Evolutionary conservation across 2,113 vertebrate genomes (phyloP), one percentile per base, ranked within the genome.

Genomic region (Orientallactaga bullata): DNA sequence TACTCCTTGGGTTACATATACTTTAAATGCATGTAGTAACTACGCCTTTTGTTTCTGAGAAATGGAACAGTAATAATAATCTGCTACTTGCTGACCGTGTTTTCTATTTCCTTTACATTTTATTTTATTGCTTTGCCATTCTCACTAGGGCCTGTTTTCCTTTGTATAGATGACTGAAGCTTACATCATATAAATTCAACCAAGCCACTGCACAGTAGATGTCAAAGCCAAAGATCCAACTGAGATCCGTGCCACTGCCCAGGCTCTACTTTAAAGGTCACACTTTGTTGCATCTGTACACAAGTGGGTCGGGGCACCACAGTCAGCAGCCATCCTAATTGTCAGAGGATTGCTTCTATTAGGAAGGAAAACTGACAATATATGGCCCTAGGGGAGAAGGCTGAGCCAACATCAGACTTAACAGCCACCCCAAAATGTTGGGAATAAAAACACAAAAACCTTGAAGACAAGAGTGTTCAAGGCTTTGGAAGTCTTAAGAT

Each of bases 401-500:
- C 23, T 66, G 89, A 80, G 61, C 32, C 15, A 58, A 37, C 30
- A 55, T 60, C 37, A 47, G 37, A 86, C 21, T 78, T 87, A 32
- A 63, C 23, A 32, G n/a, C 37, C 30, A 39, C 55, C 66, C 55
- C n/a, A 7, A 88, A 68, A 73, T 73, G 26, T 21, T 55, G 26
- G 28, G n/a, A 32, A 65, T 63, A 61, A 61, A 28, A 60, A 55
- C 78, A n/a, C n/a, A n/a, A n/a, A n/a, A n/a, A n/a, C n/a, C n/a
- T n/a, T 61, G 73, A 35, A 90, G 55, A 39, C 3, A 21, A 65
- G 20, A 23, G 5, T 37, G 15, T 30, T 84, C 39, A 42, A 51
- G 55, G 26, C 85, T 79, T 66, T 79, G 69, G 71, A 83, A 37
- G 37, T 83, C 89, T 86, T 60, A n/a, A 60, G 82, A 76, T 24